Conservation (phyloP, 2,888 invertebrate genomes). For the Cecidostiba fungosa region DNA sequence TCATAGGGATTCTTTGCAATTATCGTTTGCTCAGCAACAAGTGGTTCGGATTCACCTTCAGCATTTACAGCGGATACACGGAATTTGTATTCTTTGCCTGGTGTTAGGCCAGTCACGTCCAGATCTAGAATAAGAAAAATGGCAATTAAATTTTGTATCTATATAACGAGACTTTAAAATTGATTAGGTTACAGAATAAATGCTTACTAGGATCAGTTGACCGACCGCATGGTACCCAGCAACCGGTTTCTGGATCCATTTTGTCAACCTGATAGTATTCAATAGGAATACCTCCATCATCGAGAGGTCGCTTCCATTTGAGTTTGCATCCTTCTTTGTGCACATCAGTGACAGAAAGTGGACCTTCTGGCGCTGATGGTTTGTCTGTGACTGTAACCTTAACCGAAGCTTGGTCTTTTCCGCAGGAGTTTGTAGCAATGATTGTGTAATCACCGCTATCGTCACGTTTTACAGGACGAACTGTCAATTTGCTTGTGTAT, state of each 20-base stretch:
- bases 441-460: conserved; percentile 95
- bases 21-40: conserved; percentile 91
- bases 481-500: conserved; percentile 92
- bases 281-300: conserved; percentile 97
- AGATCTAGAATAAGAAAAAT: conserved; percentile 81
- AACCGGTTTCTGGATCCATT: conserved; percentile 93
- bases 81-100: conserved; percentile 97
- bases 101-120: conserved; percentile 92
- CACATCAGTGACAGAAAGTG: conserved; percentile 93
- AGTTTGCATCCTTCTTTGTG: conserved; percentile 96
- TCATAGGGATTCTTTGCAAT: conserved; percentile 98
- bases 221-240: conserved; percentile 93
- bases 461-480: conserved; percentile 89
- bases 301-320: conserved; percentile 97
- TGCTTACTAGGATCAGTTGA: conserved; percentile 89
- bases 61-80: conserved; percentile 97
- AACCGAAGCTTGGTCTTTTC: conserved; percentile 91
- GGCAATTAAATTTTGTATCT: conserved; percentile 36
- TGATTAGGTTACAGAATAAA: not conserved
- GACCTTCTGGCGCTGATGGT: conserved; percentile 93
- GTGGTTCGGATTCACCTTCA: conserved; percentile 97
- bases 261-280: conserved; percentile 98
- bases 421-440: conserved; percentile 92
- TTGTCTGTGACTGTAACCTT: conserved; percentile 93
- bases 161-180: not conserved